phyloP scores from a whole-genome alignment of 2,888 invertebrate species.

The Hydropsyche betteni region DNA sequence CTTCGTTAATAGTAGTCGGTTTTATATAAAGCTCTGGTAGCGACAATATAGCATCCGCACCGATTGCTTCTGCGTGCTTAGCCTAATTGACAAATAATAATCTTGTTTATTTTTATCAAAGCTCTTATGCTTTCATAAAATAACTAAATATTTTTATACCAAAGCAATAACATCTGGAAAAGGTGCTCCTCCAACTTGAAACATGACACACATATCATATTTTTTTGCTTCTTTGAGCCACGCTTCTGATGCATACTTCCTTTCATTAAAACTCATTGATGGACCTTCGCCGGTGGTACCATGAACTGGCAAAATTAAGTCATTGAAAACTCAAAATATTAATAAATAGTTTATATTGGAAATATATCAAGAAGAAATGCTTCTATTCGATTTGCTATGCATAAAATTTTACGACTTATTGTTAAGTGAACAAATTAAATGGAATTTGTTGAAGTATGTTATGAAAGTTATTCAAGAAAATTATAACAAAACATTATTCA shows the following conservation, averaged over 20 bases:
- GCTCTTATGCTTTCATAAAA: no score
- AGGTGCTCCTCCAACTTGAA: slow-evolving; percentile 77
- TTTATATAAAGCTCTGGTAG: slow-evolving; percentile 82
- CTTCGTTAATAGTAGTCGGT: slow-evolving; percentile 68
- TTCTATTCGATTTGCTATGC: no score
- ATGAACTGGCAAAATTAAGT: slow-evolving; percentile 67
- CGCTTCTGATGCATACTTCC: slow-evolving; percentile 72
- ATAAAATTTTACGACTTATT: no score
- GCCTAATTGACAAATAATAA: slow-evolving; percentile 33
- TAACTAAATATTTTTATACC: slow-evolving; percentile 57
- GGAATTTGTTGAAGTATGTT: no score
- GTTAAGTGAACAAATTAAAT: no score
- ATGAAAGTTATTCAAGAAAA: no score
- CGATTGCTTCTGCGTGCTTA: slow-evolving; percentile 70
- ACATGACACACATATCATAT: slow-evolving; percentile 70
- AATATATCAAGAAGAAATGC: no score
- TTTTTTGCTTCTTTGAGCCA: slow-evolving; percentile 69
- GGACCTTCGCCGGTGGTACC: slow-evolving; percentile 84
- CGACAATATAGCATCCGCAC: slow-evolving; percentile 75
- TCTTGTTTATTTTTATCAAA: no score
- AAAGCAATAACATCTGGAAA: slow-evolving; percentile 74
- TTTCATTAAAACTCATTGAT: slow-evolving; percentile 71
- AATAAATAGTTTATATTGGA: no score
- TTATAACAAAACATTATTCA: no score
- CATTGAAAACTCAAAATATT: no score